phyloP scores from a whole-genome alignment of 2,888 invertebrate species.

The Scelioninae gen. 2 region DNA sequence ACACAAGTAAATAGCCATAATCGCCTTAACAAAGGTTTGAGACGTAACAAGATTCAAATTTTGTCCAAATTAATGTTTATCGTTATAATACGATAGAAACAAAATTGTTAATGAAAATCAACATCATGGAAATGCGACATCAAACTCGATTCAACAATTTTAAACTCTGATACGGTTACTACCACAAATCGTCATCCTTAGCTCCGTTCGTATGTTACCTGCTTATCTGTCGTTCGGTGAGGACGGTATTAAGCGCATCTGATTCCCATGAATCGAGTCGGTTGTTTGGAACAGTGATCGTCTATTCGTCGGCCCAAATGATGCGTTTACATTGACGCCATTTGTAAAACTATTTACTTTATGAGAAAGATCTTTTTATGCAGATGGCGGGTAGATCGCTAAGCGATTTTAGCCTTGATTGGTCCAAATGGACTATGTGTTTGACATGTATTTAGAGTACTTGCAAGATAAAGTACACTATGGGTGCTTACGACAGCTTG shows the following conservation, averaged over 20 bases:
- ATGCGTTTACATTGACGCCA: conserved; percentile 53
- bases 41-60: no score
- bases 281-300: conserved; percentile 22
- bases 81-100: no score
- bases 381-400: no score
- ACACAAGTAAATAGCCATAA: no score
- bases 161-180: conserved; percentile 12
- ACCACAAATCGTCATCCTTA: conserved; percentile 26
- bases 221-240: conserved; percentile 23
- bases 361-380: conserved; percentile 23
- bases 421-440: no score
- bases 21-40: no score
- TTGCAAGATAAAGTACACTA: no score
- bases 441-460: no score
- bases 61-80: no score
- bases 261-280: conserved; percentile 16
- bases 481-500: no score
- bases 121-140: conserved; percentile 46
- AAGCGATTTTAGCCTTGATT: no score
- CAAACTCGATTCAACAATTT: conserved; percentile 18
- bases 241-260: conserved; percentile 36
- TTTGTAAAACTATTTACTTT: conserved; percentile 31
- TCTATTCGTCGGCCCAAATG: conserved; percentile 3
- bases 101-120: conserved; percentile 5
- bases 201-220: conserved; percentile 47